Base-by-base conservation (phyloP, 2,797 vertebrate species). In the Falco columbarius region DNA sequence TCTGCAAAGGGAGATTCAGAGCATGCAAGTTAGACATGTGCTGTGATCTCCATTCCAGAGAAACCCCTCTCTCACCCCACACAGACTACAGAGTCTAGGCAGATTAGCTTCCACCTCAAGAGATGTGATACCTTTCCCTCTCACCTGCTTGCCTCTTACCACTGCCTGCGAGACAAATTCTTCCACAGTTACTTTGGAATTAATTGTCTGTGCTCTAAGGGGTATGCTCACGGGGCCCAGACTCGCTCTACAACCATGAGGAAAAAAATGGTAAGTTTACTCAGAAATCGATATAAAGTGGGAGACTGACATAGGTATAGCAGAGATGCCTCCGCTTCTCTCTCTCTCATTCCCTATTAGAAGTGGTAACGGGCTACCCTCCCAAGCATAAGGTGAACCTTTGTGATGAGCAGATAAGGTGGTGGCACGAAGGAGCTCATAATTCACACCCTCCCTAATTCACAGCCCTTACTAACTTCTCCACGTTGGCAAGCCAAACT, bases 1-100 rank as follows among this genome's bases (percentile, higher is more conserved):
- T 18, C 40, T 61, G 30, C 6, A 24, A 21, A 73, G 38, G 16
- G 29, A 88, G 8, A 22, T n/a, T 75, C 55, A 36, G 44, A 49
- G 5, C 4, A 24, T 2, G 2, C 11, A 30, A 51, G 12, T 52
- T 40, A 71, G 44, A 38, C 3, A 1, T 5, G 6, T 34, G 29
- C 19, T 42, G 38, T 49, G 30, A 55, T 55, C 29, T 74, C 27
- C 12, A 20, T 15, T 63, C 27, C 10, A 23, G 24, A 92, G 26
- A 74, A 73, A 11, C 1, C 14, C 56, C 40, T 63, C 30, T 61
- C 19, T 55, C 11, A 26, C 12, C 9, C 23, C 10, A 5, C 19
- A 23, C 14, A 1, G 14, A 14, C 23, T 30, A 10, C 18, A 59
- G 21, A 34, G 42, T 42, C 38, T 47, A 38, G 12, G 15, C 17